Percentiles rank a stretch among this genome's conserved stretches.
Evolutionary conservation across 2,888 invertebrate species (phyloP).

Genomic region (Tridacna gigas): DNA sequence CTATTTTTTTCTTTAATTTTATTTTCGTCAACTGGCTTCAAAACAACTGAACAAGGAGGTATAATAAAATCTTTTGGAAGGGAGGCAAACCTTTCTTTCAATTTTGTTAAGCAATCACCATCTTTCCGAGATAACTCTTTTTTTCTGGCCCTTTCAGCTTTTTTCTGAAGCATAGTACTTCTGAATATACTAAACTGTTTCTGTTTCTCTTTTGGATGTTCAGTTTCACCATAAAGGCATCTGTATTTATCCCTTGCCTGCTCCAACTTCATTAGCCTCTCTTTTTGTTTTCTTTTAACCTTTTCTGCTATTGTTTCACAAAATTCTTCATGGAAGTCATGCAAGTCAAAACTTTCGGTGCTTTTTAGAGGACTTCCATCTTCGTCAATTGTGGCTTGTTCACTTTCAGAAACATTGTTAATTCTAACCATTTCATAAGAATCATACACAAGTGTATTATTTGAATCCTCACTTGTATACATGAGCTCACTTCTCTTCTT

Average conservation of each 20-base stretch:
- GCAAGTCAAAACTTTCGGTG: no score
- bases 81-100: conserved; percentile 31
- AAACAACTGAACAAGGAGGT: not conserved
- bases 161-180: conserved; percentile 50
- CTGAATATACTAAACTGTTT: conserved; percentile 52
- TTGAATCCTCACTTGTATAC: conserved; percentile 32
- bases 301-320: conserved; percentile 58
- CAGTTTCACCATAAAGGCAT: not conserved
- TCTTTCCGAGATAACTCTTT: conserved; percentile 10
- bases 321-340: conserved; percentile 19
- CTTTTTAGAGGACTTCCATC: no score
- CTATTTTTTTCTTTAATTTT: not conserved
- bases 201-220: conserved; percentile 35
- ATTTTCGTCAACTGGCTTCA: not conserved
- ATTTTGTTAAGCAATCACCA: conserved; percentile 21
- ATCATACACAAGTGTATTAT: conserved; percentile 28
- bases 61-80: conserved; percentile 31
- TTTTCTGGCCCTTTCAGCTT: conserved; percentile 33
- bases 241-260: not conserved
- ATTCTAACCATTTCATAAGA: not conserved
- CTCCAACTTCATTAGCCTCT: conserved; percentile 15
- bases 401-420: not conserved
- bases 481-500: no score
- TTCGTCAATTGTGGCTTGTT: no score
- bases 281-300: conserved; percentile 55